Evolutionary conservation across 2,888 invertebrate species (phyloP), one percentile per base, ranked within the genome.

Genomic region (Amphipoea oculea): DNA sequence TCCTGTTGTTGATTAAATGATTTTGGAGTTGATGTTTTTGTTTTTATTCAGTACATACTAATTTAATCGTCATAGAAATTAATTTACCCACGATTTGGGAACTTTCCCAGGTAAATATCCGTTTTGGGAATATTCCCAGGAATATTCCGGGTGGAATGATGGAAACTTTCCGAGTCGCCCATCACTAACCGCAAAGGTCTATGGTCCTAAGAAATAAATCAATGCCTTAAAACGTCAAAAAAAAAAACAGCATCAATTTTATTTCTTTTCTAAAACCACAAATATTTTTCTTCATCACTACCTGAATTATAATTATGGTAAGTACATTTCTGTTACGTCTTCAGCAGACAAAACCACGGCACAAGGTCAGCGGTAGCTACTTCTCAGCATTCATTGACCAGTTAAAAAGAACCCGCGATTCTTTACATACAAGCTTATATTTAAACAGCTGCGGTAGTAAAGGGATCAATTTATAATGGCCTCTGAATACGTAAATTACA

Each of bases 401-500:
- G 85, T 76, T 73, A 74, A 82, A 85, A 86, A 83, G 86, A 89
- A 73, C 85, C 82, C 86, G 71, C 81, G 76, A 78, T 72, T 76
- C 74, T 75, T 69, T 80, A 78, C 76, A 76, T 75, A 78, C 85
- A 83, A 84, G 72, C 76, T 63, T 87, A 83, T 86, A 81, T 86
- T 88, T 89, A 86, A 78, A 86, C 89, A 86, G 84, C 79, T 78
- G 86, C 78, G 51, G 76, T 69, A 71, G 42, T 68, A 81, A 89
- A 74, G 83, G 88, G 94, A 73, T 92, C 95, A 88, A 75, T 20
- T 36, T 90, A 90, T 88, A 92, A 81, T 94, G 93, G 95, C 88
- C 84, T 73, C 73, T 73, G 84, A 91, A 90, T 88, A 93, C 91
- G 94, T 94, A 94, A 95, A 95, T 91, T 94, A 92, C 93, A 92